Percentiles rank a stretch among this genome's conserved stretches.
These are phyloP conservation scores for Oryzias melastigma DNA, from an alignment of 2,113 vertebrate species.

Conservation along the genomic window DNA sequence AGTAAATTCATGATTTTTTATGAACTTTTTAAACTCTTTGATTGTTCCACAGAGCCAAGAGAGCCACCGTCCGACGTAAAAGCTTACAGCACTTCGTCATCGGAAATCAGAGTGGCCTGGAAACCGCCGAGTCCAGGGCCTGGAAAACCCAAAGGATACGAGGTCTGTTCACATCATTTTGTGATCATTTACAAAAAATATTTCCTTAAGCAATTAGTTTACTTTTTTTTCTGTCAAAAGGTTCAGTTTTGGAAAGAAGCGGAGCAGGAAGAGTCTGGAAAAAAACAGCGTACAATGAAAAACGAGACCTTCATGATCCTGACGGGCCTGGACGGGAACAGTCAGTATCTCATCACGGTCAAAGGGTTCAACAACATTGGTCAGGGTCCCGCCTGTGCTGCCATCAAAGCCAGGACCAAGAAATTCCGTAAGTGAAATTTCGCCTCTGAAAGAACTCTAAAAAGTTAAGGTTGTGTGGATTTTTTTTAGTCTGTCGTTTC, in stretches of 20 bases:
- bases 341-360: conserved; percentile 85
- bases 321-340: conserved; percentile 89
- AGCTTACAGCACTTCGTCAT: conserved; percentile 86
- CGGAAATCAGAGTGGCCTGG: conserved; percentile 91
- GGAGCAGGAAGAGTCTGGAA: conserved; percentile 85
- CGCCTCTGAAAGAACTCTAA: too few species aligned
- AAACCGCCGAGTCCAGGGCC: conserved; percentile 86
- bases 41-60: conserved; percentile 84
- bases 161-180: conserved; percentile 75
- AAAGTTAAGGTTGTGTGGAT: too few species aligned
- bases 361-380: conserved; percentile 93
- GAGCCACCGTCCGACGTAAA: conserved; percentile 87
- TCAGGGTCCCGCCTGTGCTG: conserved; percentile 84
- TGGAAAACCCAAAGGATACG: conserved; percentile 91
- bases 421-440: conserved; percentile 84
- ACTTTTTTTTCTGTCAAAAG: conserved; percentile 66
- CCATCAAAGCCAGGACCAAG: conserved; percentile 83
- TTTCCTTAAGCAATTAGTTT: neutral
- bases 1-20: too few species aligned
- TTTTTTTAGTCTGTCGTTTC: conserved; percentile 1
- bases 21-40: neutral
- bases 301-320: conserved; percentile 88
- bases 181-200: neutral
- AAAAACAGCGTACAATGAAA: conserved; percentile 84
- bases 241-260: conserved; percentile 89